Base-by-base conservation (phyloP, 2,888 invertebrate species). In the Yponomeuta plumbellus region DNA sequence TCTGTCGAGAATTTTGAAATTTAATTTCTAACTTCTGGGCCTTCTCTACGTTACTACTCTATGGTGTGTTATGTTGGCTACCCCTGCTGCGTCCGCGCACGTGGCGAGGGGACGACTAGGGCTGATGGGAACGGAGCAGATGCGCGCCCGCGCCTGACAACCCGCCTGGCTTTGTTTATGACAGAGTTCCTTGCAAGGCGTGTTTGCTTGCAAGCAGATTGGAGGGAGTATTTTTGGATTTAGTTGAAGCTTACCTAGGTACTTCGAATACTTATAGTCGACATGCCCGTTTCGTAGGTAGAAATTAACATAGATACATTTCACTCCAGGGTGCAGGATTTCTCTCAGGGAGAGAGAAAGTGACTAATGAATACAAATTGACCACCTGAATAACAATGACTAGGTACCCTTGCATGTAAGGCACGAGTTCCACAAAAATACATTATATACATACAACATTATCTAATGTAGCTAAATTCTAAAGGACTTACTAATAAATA, bases 51-150 rank as follows among this genome's bases (percentile, higher is more conserved):
- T 52, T 17, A 13, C 44, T 13, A 13, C 17, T 52, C 44, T 52
- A 52, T 52, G 44, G 44, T 17, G 34, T 34, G 34, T 34, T 34
- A 34, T 34, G 39, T 75, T 74, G 75, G 82, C 84, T 80, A 86
- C 78, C 89, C 88, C 86, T 88, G 86, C 84, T 83, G 86, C 79
- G 80, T 72, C 69, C 75, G 83, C 84, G 89, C 89, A 88, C 88
- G 89, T 89, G 88, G 83, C 80, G 73, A 75, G 77, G 82, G 83
- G 79, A 78, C 74, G 75, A 73, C 68, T 72, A 73, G 73, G 76
- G 72, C 75, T 74, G 65, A 65, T 56, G 66, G 66, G 66, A 39
- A 74, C 73, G 74, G 44, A 79, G 87, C 89, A 89, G 90, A 89
- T 89, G 90, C 88, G 67, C 69, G 22, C 20, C 11, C 22, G 58